A percentile compares a stretch with the other conserved stretches of the same genome.
Evolutionary conservation across 2,113 vertebrate species (phyloP).

Genomic region (Polypterus bichir): DNA sequence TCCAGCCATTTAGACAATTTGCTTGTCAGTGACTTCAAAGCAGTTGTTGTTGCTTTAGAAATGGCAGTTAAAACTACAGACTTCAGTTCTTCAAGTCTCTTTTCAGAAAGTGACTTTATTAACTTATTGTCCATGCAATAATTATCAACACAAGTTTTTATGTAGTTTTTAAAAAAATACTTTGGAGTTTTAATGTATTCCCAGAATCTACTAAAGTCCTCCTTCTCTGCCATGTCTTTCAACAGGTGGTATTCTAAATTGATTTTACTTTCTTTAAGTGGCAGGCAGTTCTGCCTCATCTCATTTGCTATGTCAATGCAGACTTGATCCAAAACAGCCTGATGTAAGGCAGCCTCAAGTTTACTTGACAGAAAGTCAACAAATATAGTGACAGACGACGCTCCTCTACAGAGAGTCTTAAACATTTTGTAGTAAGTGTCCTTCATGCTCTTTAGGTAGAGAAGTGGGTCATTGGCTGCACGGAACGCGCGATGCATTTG

Average conservation of each 20-base stretch:
- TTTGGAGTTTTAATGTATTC: not conserved
- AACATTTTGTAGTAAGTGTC: not conserved
- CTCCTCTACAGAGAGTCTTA: not conserved
- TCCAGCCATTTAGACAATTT: too few species aligned
- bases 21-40: too few species aligned
- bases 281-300: not conserved
- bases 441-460: not conserved
- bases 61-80: too few species aligned
- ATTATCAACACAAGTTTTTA: not conserved
- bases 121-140: not conserved
- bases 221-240: not conserved
- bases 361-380: not conserved
- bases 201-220: not conserved
- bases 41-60: too few species aligned
- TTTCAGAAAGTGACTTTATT: too few species aligned
- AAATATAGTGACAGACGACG: not conserved
- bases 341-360: not conserved
- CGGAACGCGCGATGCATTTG: not conserved
- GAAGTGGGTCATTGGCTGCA: not conserved
- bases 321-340: not conserved
- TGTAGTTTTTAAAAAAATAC: constrained; percentile 5
- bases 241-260: constrained; percentile 7
- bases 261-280: not conserved
- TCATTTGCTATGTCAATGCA: not conserved
- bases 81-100: too few species aligned